Conservation (phyloP, 2,888 invertebrate species). For the Monochamus alternatus region DNA sequence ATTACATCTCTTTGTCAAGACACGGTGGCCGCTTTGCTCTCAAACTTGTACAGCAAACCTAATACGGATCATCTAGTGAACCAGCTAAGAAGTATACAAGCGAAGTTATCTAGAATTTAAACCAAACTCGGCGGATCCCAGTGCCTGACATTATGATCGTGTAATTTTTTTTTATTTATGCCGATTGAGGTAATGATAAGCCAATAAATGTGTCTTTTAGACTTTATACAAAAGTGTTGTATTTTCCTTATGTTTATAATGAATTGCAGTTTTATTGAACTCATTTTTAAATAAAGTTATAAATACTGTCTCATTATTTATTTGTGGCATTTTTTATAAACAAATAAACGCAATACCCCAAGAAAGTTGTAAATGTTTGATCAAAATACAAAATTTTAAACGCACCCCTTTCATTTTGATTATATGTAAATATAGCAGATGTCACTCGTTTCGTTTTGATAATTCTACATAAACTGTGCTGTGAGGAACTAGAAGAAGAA, state of each 20-base stretch:
- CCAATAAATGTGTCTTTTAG: constrained; percentile 12
- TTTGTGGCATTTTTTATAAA: too few relatives aligned
- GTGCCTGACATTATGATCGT: constrained; percentile 14
- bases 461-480: too few relatives aligned
- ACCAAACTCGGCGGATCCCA: neutral
- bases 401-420: too few relatives aligned
- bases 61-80: constrained; percentile 77
- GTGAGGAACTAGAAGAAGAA: too few relatives aligned
- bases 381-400: too few relatives aligned
- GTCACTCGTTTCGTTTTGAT: too few relatives aligned
- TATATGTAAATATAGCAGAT: too few relatives aligned
- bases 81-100: constrained; percentile 75
- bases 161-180: constrained; percentile 25
- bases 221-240: neutral
- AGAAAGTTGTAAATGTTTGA: too few relatives aligned
- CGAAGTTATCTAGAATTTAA: constrained; percentile 80
- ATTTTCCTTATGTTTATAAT: neutral
- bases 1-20: constrained; percentile 82
- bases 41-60: constrained; percentile 84
- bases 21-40: constrained; percentile 82
- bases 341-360: too few relatives aligned
- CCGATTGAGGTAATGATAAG: constrained; percentile 22
- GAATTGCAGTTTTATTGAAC: too few relatives aligned
- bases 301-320: too few relatives aligned
- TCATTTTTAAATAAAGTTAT: too few relatives aligned